Conservation (phyloP, 2,888 invertebrate species). For the Melanophora roralis region DNA sequence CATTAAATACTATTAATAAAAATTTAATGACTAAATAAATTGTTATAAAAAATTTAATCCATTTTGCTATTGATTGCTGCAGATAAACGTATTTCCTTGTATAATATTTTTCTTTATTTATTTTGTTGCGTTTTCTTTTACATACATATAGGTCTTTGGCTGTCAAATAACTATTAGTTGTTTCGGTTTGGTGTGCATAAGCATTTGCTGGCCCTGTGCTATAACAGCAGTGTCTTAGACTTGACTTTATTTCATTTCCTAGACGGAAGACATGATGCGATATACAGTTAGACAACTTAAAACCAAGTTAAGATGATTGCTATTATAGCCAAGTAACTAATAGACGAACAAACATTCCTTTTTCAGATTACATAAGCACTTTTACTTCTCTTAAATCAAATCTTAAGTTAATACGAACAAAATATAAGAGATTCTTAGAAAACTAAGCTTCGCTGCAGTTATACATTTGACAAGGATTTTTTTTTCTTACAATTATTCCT, state of each 20-base stretch:
- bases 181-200: background rate
- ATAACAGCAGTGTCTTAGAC: background rate
- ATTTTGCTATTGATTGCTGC: conserved; percentile 15
- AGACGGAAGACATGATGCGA: conserved; percentile 63
- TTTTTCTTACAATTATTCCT: background rate
- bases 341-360: conserved; percentile 26
- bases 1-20: conserved; percentile 1
- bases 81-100: conserved; percentile 34
- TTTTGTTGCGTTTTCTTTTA: background rate
- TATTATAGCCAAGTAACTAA: conserved; percentile 29
- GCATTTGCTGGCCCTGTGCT: background rate
- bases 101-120: conserved; percentile 26
- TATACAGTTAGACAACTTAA: conserved; percentile 61
- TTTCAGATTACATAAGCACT: too few relatives aligned
- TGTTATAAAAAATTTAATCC: conserved; percentile 25
- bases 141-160: background rate
- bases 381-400: background rate
- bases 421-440: background rate
- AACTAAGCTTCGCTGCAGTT: background rate
- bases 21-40: conserved; percentile 25
- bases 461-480: background rate
- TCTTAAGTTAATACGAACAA: background rate
- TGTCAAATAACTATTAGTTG: background rate
- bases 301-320: conserved; percentile 57
- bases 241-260: conserved; percentile 60